Conservation (phyloP, 2,888 invertebrate species). For the Drosophila koepferae region DNA sequence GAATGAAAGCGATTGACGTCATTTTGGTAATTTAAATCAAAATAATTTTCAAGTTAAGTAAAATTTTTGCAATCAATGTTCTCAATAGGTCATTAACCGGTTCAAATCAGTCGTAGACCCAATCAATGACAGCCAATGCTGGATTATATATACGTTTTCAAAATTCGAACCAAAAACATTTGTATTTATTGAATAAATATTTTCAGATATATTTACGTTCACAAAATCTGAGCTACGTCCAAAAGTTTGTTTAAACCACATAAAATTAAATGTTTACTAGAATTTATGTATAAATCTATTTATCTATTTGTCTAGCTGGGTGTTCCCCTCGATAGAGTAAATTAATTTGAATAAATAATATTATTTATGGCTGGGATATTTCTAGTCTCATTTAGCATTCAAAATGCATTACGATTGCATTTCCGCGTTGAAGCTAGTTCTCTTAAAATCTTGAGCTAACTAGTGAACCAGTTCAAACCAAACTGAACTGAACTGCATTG, state of each 20-base stretch:
- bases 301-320: no score
- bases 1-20: constrained; percentile 34
- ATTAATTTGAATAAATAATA: not conserved
- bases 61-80: not conserved
- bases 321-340: not conserved
- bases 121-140: not conserved
- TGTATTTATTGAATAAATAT: not conserved
- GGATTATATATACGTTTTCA: not conserved
- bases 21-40: not conserved
- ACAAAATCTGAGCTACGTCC: not conserved
- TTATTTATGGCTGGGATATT: not conserved
- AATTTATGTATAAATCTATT: not conserved
- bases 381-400: not conserved
- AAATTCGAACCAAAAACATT: no score
- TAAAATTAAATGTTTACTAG: not conserved
- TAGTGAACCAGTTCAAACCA: constrained; percentile 4
- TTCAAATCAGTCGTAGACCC: not conserved
- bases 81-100: not conserved
- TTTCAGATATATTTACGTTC: not conserved
- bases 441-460: not conserved
- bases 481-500: not conserved
- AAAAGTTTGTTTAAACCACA: not conserved
- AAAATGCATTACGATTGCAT: not conserved
- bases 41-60: not conserved
- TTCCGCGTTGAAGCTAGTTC: not conserved